A percentile compares a stretch with the other conserved stretches of the same genome.
Evolutionary conservation across 2,113 vertebrate genomes (phyloP).

Genomic region (Prinia subflava): DNA sequence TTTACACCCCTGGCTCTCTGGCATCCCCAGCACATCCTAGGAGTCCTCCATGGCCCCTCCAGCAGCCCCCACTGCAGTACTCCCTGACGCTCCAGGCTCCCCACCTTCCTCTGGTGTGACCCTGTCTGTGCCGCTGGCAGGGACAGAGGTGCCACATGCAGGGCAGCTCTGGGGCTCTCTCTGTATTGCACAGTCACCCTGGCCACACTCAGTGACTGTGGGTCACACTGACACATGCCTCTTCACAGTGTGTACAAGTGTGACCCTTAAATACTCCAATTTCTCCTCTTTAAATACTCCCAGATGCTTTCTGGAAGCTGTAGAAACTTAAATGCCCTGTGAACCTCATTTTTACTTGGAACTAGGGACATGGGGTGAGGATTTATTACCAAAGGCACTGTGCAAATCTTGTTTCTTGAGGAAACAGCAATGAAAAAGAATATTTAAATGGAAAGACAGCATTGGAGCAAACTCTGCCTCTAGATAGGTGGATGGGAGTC

Average conservation of each 20-base stretch:
- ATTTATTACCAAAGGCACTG: neutral
- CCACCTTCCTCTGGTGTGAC: neutral
- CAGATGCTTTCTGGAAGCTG: neutral
- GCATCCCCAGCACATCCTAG: neutral
- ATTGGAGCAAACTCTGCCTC: neutral
- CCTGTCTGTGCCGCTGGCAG: fast-evolving
- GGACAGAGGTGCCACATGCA: neutral
- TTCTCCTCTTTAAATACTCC: neutral
- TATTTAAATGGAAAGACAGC: neutral
- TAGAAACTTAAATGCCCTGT: neutral
- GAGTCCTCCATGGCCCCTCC: neutral
- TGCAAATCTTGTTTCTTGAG: neutral
- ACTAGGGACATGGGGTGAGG: neutral
- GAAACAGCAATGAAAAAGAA: neutral
- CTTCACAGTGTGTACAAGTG: neutral
- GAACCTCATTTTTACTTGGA: neutral
- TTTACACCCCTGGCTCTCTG: neutral
- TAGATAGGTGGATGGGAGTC: neutral
- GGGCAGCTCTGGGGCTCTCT: neutral
- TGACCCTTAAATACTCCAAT: neutral
- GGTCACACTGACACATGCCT: neutral
- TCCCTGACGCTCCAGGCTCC: neutral
- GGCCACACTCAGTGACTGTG: neutral
- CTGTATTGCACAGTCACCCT: neutral
- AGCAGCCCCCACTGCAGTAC: neutral